Base-by-base conservation (phyloP, 92 coral and sea anemone genomes). In the Scolanthus callimorphus region DNA sequence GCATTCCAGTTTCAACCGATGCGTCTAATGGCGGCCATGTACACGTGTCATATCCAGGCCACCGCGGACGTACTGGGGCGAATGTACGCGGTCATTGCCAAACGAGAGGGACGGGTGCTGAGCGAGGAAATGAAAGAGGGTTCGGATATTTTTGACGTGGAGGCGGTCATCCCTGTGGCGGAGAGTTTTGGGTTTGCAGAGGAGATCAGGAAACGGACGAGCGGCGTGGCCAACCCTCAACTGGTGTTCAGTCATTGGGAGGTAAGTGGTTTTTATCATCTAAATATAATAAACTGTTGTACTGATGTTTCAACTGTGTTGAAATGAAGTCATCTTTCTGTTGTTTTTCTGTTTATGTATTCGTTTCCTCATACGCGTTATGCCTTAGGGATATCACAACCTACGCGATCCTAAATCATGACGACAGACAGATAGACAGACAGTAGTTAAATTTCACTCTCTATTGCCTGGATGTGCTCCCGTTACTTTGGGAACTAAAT, bases 1-100 rank as follows among this genome's bases (percentile, higher is more conserved):
- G 88, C 99, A 4, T 94, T 84, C 57, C 73, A 64, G 31, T 90
- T 84, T 20, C 99, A 88, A 51, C 96, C 99, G 19, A 80, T 82
- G 73, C 90, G 99, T 3, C 94, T 94, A 1, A 77, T 94, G 99
- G 99, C 95, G 4, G 99, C 99, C 12, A 94, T 94, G 99, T 94
- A 94, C 80, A 84, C 96, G 8, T 92, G 98, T 53, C 88, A 83
- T 49, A 88, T 92, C 85, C 98, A 92, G 80, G 83, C 96, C 46
- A 76, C 98, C 31, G 90, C 98, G 28, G 98, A 92, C 10, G 98
- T 88, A 13, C 62, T 92, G 71, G 98, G 98, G 6, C 75, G 91
- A 73, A 88, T 92, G 98, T 92, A 92, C 72, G 98, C 88, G 37
- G 98, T 92, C 44, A 78, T 92, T 8, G 74, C 83, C 13, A 92